Percentiles rank a stretch among this genome's conserved stretches.
These are phyloP conservation scores for Trematomus bernacchii DNA, from an alignment of 2,797 vertebrate genomes.

Conservation along the genomic window DNA sequence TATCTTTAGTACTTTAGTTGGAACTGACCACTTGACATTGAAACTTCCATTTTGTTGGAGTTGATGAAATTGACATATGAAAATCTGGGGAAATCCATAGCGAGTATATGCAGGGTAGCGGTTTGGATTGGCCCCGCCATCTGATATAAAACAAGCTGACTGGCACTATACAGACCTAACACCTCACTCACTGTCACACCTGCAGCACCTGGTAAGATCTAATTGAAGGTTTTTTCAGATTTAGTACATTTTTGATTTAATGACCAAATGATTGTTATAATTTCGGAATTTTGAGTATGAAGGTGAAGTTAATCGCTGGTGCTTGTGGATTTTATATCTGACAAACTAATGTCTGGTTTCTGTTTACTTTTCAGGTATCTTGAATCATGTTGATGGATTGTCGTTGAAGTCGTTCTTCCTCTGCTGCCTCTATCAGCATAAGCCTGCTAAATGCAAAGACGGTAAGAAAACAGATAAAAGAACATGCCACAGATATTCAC, in stretches of 20 bases:
- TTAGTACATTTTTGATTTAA: background rate
- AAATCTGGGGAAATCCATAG: background rate
- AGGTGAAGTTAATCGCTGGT: background rate
- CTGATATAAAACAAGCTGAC: slow-evolving; percentile 6
- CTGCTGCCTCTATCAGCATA: slow-evolving; percentile 21
- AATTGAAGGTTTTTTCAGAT: background rate
- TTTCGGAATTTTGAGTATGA: too few species aligned
- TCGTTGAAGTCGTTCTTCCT: background rate
- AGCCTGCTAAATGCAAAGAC: slow-evolving; percentile 5
- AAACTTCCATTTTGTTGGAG: slow-evolving; percentile 3
- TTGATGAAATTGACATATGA: rapidly evolving
- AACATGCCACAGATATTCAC: background rate
- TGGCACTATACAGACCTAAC: background rate
- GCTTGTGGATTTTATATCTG: background rate
- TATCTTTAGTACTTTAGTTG: background rate
- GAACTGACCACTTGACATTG: background rate
- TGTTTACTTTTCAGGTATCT: background rate
- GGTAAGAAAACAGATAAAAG: slow-evolving; percentile 17
- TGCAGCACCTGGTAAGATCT: slow-evolving; percentile 25
- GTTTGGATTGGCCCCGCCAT: background rate
- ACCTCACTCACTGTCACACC: background rate
- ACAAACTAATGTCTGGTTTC: background rate
- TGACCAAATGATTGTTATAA: background rate
- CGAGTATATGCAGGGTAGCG: too few species aligned
- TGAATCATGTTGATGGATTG: slow-evolving; percentile 17